Evolutionary conservation across 2,113 vertebrate species (phyloP), one percentile per base, ranked within the genome.

Genomic region (Pheucticus melanocephalus): DNA sequence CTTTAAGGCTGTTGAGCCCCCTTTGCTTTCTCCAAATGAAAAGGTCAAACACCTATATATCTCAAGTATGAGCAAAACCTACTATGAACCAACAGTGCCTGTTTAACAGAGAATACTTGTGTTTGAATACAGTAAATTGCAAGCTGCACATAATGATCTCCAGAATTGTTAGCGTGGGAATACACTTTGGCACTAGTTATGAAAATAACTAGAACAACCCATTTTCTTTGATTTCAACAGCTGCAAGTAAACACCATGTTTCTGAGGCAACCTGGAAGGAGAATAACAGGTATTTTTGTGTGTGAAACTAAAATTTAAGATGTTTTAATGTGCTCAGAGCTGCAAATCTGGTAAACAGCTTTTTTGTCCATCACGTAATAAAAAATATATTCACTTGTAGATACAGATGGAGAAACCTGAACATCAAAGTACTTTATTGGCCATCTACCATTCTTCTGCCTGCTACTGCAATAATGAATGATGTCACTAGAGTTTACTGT

Each of bases 391-490:
- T 80, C 37, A 78, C 24, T 95, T 92, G 24, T 54, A 79, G 75
- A 60, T 85, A 90, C 1, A 24, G 86, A 80, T 59, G 79, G 60
- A 94, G 88, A 92, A 77, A 94, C 18, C 64, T 82, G 92, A 96
- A 80, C 27, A 91, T 88, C 90, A 87, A 96, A 97, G 96, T 92
- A 83, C 35, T 83, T 96, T 70, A 88, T 65, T 97, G 94, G 93
- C 90, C 75, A 94, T 39, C 50, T 94, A 57, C 66, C 83, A 80
- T 78, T 92, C 93, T 80, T 90, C 95, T 83, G 65, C 63, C 86
- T 82, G 31, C 44, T 91, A n/a, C 79, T 79, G 31, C 64, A 44
- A 88, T 70, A 92, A 94, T 81, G 48, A 95, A 94, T 94, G 42
- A 91, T 85, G 94, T 94, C 90, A 93, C 44, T 87, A 28, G 37